Base-by-base conservation (phyloP, 2,888 invertebrate species). In the Sepiola atlantica region DNA sequence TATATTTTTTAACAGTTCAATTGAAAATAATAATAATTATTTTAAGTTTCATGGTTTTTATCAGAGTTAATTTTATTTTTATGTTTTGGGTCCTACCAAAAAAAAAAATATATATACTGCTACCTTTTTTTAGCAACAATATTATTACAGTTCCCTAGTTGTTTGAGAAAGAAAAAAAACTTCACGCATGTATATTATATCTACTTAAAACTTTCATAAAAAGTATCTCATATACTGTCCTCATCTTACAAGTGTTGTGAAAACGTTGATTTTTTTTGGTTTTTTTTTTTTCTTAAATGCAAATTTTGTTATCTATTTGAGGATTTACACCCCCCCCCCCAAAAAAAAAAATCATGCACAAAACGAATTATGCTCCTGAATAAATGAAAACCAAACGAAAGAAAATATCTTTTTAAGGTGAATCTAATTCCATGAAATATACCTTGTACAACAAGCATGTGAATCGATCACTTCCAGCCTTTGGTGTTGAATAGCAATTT, bases 1-100 rank as follows among this genome's bases (percentile, higher is more conserved):
- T 77, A 77, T 77, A 77, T 77, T 77, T 77, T 77, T 77, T 77
- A 77, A n/a, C n/a, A 77, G 10, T 77, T 77, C n/a, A n/a, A 77
- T n/a, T n/a, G n/a, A n/a, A n/a, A n/a, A n/a, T n/a, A n/a, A n/a
- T n/a, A n/a, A n/a, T n/a, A n/a, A n/a, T n/a, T 77, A 16, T n/a
- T 77, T n/a, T 77, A 77, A 3, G 14, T 61, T 61, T 4, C 45
- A 45, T 45, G 45, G n/a, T 61, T 28, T 61, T 61, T n/a, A 77
- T 4, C 77, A 77, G n/a, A 32, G 16, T 32, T n/a, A 14, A 77
- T n/a, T 77, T 16, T 77, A 77, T 77, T 77, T 77, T 32, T n/a
- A 3, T 32, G n/a, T 77, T 14, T 77, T 77, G 16, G n/a, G 32
- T 77, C 4, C 28, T 61, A 8, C 21, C 18, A 24, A 61, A 61